A percentile compares a stretch with the other conserved stretches of the same genome.
These are phyloP conservation scores for Syngnathus scovelli DNA, from an alignment of 2,113 vertebrate genomes.

Conservation along the genomic window DNA sequence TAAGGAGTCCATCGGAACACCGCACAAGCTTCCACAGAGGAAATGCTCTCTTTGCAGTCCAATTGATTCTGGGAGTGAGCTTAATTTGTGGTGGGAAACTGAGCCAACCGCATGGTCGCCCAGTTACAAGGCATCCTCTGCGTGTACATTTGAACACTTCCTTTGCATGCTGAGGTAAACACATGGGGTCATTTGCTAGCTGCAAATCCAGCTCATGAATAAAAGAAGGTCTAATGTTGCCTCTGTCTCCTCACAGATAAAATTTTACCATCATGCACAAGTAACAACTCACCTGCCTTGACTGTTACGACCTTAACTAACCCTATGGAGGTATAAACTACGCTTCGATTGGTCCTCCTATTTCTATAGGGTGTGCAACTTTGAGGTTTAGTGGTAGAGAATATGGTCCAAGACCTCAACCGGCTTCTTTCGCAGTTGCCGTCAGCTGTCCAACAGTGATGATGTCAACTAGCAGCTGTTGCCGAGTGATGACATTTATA, in stretches of 20 bases:
- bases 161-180: not conserved
- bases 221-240: not conserved
- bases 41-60: not conserved
- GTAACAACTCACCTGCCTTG: not conserved
- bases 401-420: slow-evolving; percentile 29
- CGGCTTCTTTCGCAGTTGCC: slow-evolving; percentile 46
- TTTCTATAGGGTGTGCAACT: not conserved
- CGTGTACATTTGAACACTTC: not conserved
- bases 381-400: not conserved
- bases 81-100: slow-evolving; percentile 1
- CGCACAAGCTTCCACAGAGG: too few species aligned
- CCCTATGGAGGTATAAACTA: not conserved
- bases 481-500: slow-evolving; percentile 39
- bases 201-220: slow-evolving; percentile 2
- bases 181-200: not conserved
- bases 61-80: not conserved
- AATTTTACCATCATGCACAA: not conserved
- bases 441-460: slow-evolving; percentile 49
- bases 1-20: not conserved
- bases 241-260: not conserved
- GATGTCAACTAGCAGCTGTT: slow-evolving; percentile 69
- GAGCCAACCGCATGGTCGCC: not conserved
- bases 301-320: not conserved
- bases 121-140: not conserved
- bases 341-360: not conserved